Evolutionary conservation across 2,888 invertebrate species (phyloP), one percentile per base, ranked within the genome.

Genomic region (Tricholauxania praeusta): DNA sequence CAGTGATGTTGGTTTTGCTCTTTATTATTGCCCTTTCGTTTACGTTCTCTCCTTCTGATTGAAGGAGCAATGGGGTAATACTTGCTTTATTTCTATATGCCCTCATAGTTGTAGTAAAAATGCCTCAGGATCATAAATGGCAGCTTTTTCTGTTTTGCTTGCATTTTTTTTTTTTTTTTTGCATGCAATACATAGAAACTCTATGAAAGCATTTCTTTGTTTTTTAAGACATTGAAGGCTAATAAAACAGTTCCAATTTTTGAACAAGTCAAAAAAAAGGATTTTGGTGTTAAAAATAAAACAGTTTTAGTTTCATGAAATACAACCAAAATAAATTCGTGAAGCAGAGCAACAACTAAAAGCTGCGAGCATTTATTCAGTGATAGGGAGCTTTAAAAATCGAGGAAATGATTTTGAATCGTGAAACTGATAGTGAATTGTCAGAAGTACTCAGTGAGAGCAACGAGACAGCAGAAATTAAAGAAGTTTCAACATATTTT

Each of bases 1-100:
- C 70, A 70, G 53, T 70, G 53, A 63, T 70, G 70, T 70, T 70
- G 70, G 62, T 70, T 69, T 63, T 53, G 70, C 62, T 52, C 70
- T 70, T 70, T 70, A 70, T 70, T 70, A 69, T 69, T 51, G 51
- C 51, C 52, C 32, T 12, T 53, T 53, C 66, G n/a, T 17, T 51
- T 65, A 28, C 49, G 17, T 32, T 53, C 5, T 39, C 39, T 39
- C 1, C 8, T 39, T 39, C 39, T 39, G 39, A 39, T 39, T 39
- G 39, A 10, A 10, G 10, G 39, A 39, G 39, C 39, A 39, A 39
- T 39, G 39, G 39, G 39, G 39, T 39, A 39, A 39, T 39, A 39
- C 10, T 39, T 39, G 39, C 10, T 39, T 39, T 39, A 39, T 39
- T 8, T 55, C 55, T 17, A 17, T n/a, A 19, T 22, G 19, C 22